Conservation (phyloP, 1,140 invertebrate genomes). For the Brachionus manjavacas region DNA sequence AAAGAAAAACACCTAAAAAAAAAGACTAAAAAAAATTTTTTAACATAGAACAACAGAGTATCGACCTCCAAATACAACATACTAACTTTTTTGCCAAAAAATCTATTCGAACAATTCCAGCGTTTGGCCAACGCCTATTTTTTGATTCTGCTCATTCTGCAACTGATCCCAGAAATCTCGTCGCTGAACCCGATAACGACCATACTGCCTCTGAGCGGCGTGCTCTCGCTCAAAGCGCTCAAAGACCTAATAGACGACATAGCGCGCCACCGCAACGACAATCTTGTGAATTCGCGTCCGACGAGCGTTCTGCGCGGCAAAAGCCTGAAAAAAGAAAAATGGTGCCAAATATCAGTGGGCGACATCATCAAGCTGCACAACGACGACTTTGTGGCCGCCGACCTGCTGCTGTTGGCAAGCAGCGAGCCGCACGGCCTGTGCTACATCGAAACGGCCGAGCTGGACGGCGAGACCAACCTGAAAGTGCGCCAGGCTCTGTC, state of each 20-base stretch:
- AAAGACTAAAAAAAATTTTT: not conserved
- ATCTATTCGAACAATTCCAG: constrained; percentile 94
- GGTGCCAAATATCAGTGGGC: constrained; percentile 67
- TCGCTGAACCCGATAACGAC: constrained; percentile 95
- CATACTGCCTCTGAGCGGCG: constrained; percentile 88
- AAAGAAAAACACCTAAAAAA: not conserved
- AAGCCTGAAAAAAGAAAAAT: constrained; percentile 79
- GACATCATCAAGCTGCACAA: constrained; percentile 41
- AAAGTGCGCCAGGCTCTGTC: constrained; percentile 14
- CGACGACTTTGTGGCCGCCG: constrained; percentile 40
- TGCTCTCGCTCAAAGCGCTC: constrained; percentile 84
- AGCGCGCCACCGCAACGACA: constrained; percentile 76
- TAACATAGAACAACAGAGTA: constrained; percentile 67
- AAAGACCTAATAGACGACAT: constrained; percentile 99
- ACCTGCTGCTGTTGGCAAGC: not conserved
- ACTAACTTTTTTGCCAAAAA: constrained; percentile 88
- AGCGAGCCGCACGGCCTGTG: constrained; percentile 33
- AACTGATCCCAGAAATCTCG: constrained; percentile 93
- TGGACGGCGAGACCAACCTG: constrained; percentile 40
- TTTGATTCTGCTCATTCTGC: constrained; percentile 86
- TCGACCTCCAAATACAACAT: constrained; percentile 92
- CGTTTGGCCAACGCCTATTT: constrained; percentile 96
- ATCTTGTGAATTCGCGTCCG: constrained; percentile 82
- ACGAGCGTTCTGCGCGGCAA: constrained; percentile 71
- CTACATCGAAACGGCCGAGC: constrained; percentile 37